Conservation (phyloP, 2,888 invertebrate species). For the Coleophora flavipennella region DNA sequence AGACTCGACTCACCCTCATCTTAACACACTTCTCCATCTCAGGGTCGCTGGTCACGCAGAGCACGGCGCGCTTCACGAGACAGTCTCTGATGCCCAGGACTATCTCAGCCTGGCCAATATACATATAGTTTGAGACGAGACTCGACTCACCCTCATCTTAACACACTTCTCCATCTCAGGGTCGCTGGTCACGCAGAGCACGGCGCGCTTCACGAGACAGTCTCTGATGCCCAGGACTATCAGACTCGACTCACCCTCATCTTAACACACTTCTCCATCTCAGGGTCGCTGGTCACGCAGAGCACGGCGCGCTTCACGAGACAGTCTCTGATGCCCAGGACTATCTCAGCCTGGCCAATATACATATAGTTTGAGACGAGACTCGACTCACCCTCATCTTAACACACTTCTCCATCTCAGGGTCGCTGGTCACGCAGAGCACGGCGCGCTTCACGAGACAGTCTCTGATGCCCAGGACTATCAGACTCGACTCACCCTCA, state of each 20-base stretch:
- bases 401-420: conserved; percentile 91
- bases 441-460: conserved; percentile 91
- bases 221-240: conserved; percentile 82
- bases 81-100: conserved; percentile 86
- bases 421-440: conserved; percentile 91
- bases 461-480: conserved; percentile 81
- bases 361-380: no score
- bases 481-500: conserved; percentile 86
- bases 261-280: conserved; percentile 91
- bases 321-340: conserved; percentile 84
- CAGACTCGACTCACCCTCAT: conserved; percentile 88
- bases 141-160: conserved; percentile 89
- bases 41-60: conserved; percentile 92
- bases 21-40: conserved; percentile 93
- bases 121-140: no score
- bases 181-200: conserved; percentile 92
- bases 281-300: conserved; percentile 92
- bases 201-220: conserved; percentile 89
- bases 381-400: conserved; percentile 90
- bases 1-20: conserved; percentile 89
- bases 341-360: conserved; percentile 77
- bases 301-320: conserved; percentile 88
- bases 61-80: conserved; percentile 85
- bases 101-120: conserved; percentile 75
- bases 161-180: conserved; percentile 92